Percentiles rank a stretch among this genome's conserved stretches.
These are phyloP conservation scores for Microplitis demolitor DNA, from an alignment of 1,140 invertebrate genomes.

Conservation along the genomic window DNA sequence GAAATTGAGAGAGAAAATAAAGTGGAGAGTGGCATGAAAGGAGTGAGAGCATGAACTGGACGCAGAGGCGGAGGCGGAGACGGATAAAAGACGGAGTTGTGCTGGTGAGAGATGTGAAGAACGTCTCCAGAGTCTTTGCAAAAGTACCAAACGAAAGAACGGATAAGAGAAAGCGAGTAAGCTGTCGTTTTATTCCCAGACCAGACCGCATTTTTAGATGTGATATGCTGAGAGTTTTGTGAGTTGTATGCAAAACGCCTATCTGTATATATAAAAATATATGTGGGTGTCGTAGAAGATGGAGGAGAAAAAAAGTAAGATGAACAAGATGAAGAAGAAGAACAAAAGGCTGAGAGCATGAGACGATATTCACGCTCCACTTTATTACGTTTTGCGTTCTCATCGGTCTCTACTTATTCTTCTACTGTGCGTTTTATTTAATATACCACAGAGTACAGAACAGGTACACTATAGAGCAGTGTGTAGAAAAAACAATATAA, in stretches of 20 bases:
- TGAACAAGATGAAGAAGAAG: neutral
- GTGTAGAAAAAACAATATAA: neutral
- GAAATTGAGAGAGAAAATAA: too few species aligned
- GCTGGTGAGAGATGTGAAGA: neutral
- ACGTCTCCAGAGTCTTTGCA: neutral
- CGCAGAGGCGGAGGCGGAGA: neutral
- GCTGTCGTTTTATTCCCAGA: neutral
- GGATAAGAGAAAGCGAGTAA: neutral
- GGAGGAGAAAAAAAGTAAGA: too few species aligned
- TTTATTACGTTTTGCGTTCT: slow-evolving; percentile 32
- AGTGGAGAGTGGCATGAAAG: too few species aligned
- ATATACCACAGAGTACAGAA: neutral
- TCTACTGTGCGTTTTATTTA: neutral
- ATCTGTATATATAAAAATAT: too few species aligned
- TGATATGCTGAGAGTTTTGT: too few species aligned
- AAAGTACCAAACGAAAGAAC: neutral
- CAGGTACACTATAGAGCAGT: neutral
- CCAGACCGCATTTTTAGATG: neutral
- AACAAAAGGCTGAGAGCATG: neutral
- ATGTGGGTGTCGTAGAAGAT: too few species aligned
- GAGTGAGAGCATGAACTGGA: neutral
- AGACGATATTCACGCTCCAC: slow-evolving; percentile 29
- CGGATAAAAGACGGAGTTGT: neutral
- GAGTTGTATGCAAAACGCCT: too few species aligned
- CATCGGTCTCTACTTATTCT: slow-evolving; percentile 26